phyloP scores from a whole-genome alignment of 2,797 vertebrate genomes.

The Micromesistius poutassou region DNA sequence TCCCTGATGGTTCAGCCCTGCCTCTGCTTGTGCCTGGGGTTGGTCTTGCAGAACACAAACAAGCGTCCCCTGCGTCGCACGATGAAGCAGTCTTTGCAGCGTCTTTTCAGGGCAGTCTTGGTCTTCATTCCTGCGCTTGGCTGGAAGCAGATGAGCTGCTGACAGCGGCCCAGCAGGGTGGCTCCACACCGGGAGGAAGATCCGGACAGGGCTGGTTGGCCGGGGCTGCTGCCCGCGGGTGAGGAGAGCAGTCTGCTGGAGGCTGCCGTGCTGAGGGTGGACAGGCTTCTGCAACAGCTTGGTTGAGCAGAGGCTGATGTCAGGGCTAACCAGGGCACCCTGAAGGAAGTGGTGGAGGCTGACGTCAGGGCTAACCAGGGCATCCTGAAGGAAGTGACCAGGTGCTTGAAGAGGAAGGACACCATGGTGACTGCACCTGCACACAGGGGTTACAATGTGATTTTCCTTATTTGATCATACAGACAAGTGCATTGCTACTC shows the following conservation, averaged over 20 bases:
- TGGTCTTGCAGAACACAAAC: slow-evolving; percentile 82
- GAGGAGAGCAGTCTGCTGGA: slow-evolving; percentile 27
- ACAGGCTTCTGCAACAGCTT: slow-evolving; percentile 48
- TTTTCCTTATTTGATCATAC: neutral
- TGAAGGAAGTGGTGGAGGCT: slow-evolving; percentile 30
- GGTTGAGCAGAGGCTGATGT: slow-evolving; percentile 39
- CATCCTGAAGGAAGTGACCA: slow-evolving; percentile 49
- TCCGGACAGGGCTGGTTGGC: neutral
- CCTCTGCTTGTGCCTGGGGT: slow-evolving; percentile 90
- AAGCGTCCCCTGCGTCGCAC: slow-evolving; percentile 81
- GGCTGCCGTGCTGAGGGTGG: slow-evolving; percentile 24
- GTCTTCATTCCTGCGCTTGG: slow-evolving; percentile 79
- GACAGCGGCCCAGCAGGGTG: slow-evolving; percentile 52
- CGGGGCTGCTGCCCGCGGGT: neutral
- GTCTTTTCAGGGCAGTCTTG: slow-evolving; percentile 74
- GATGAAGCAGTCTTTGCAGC: slow-evolving; percentile 88
- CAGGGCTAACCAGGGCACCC: slow-evolving; percentile 32
- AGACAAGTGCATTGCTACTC: neutral
- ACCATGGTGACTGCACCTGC: slow-evolving; percentile 71
- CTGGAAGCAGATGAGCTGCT: slow-evolving; percentile 44
- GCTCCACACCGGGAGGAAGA: slow-evolving; percentile 13
- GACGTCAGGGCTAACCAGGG: slow-evolving; percentile 48
- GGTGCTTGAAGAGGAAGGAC: slow-evolving; percentile 55
- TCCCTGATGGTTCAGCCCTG: slow-evolving; percentile 59
- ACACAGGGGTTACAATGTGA: slow-evolving; percentile 4